phyloP scores from a whole-genome alignment of 2,888 invertebrate genomes.

The Drosophila nigricruria region DNA sequence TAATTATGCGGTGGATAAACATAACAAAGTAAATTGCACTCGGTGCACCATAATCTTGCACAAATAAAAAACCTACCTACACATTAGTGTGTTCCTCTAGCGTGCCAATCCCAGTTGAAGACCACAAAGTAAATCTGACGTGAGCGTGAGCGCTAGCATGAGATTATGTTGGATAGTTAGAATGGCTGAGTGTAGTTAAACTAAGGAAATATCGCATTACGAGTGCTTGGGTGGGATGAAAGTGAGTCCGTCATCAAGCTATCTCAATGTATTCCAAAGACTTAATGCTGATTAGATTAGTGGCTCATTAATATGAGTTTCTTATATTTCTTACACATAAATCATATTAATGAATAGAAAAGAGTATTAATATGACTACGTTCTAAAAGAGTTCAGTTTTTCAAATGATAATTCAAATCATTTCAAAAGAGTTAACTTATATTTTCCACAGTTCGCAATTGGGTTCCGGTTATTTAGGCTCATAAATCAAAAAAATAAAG shows the following conservation, averaged over 20 bases:
- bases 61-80: conserved; percentile 3
- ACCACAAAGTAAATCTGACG: conserved; percentile 16
- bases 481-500: conserved; percentile 70
- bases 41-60: conserved; percentile 16
- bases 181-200: too few species aligned
- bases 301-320: not conserved
- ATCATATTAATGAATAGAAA: not conserved
- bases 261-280: not conserved
- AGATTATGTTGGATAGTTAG: conserved; percentile 3
- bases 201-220: too few species aligned
- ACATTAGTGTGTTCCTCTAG: not conserved
- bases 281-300: too few species aligned
- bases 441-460: conserved; percentile 1
- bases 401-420: not conserved
- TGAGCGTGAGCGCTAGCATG: conserved; percentile 11
- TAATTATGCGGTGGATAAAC: conserved; percentile 67
- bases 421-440: too few species aligned
- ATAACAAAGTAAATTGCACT: conserved; percentile 54
- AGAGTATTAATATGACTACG: too few species aligned
- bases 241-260: conserved; percentile 13
- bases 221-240: too few species aligned
- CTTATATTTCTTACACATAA: not conserved
- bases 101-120: conserved; percentile 1
- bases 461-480: conserved; percentile 65
- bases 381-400: not conserved